Conservation (phyloP, 2,113 vertebrate species). For the Xerus inauris region DNA sequence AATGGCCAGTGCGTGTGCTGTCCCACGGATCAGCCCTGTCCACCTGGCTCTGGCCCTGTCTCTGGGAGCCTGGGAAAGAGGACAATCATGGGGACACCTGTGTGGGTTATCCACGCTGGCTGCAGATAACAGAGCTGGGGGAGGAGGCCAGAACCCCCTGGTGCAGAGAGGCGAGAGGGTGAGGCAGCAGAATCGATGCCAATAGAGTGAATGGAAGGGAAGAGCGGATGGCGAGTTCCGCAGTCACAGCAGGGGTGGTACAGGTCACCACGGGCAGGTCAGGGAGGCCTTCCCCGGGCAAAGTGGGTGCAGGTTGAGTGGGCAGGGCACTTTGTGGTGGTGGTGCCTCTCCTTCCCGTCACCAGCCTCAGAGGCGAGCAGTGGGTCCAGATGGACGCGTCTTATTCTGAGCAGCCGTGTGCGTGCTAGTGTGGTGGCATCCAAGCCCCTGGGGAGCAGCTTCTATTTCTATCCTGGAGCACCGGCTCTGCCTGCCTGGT, state of each 20-base stretch:
- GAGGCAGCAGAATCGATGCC: fast-evolving
- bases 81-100: not conserved
- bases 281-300: not conserved
- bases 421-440: fast-evolving
- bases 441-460: no score
- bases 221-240: not conserved
- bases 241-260: fast-evolving
- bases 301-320: no score
- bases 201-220: not conserved
- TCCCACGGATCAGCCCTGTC: not conserved
- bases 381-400: not conserved
- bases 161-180: no score
- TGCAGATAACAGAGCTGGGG: not conserved
- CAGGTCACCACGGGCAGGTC: no score
- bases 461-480: not conserved
- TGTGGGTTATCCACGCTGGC: not conserved
- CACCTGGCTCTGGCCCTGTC: not conserved
- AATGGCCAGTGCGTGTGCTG: not conserved
- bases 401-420: not conserved
- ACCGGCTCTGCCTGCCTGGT: not conserved
- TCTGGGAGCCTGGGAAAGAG: not conserved
- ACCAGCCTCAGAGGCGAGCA: fast-evolving
- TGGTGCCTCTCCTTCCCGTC: no score
- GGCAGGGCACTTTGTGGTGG: fast-evolving
- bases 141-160: not conserved